Conservation (phyloP, 2,888 invertebrate species). For the Agrochola lychnidis region DNA sequence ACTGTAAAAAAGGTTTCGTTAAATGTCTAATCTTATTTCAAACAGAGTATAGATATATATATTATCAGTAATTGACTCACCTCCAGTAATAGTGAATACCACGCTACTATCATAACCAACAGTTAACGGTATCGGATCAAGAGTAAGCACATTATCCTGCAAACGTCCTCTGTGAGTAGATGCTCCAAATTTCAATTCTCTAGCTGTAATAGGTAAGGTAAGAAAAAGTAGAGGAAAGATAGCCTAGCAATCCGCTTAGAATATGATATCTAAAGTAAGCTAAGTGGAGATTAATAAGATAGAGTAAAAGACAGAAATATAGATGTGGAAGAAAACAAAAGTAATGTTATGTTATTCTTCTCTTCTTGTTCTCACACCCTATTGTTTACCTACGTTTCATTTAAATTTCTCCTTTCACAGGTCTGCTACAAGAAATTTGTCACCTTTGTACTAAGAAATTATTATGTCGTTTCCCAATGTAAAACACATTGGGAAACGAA, state of each 20-base stretch:
- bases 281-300: constrained; percentile 47
- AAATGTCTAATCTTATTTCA: too few species aligned
- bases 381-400: not conserved
- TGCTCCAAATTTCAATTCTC: constrained; percentile 77
- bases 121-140: constrained; percentile 72
- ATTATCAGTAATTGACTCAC: constrained; percentile 68
- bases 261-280: constrained; percentile 43
- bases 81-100: constrained; percentile 74
- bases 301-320: constrained; percentile 37
- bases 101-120: constrained; percentile 76
- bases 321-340: constrained; percentile 21
- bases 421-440: not conserved
- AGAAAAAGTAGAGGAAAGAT: constrained; percentile 56
- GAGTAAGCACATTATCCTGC: constrained; percentile 69
- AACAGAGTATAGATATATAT: too few species aligned
- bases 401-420: not conserved
- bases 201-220: constrained; percentile 74
- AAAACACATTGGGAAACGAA: too few species aligned
- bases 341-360: constrained; percentile 2
- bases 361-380: not conserved
- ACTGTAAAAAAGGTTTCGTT: too few species aligned
- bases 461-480: too few species aligned
- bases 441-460: not conserved
- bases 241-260: constrained; percentile 11
- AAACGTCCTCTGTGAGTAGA: constrained; percentile 77